A percentile compares a stretch with the other conserved stretches of the same genome.
Evolutionary conservation across 2,113 vertebrate species (phyloP).

Genomic region (Triplophysa dalaica): DNA sequence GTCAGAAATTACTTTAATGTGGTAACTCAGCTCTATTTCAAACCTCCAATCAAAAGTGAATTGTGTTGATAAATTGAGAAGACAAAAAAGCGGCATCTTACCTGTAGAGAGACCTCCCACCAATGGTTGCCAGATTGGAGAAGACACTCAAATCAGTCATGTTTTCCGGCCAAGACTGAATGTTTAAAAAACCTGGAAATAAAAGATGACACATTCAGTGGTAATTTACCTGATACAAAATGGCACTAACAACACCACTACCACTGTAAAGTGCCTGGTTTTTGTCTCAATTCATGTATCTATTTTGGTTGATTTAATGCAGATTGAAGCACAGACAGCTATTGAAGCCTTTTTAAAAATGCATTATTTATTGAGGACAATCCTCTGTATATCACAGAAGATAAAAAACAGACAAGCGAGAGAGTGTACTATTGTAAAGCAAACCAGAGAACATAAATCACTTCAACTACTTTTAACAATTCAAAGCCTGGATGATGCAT

Average conservation of each 20-base stretch:
- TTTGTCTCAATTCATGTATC: conserved; percentile 57
- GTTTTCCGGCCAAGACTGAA: conserved; percentile 98
- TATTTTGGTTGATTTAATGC: conserved; percentile 54
- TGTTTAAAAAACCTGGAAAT: conserved; percentile 88
- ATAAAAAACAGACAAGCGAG: conserved; percentile 63
- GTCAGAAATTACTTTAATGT: neutral
- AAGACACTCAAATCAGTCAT: conserved; percentile 97
- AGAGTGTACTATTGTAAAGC: neutral
- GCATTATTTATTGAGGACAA: conserved; percentile 71
- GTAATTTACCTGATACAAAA: neutral
- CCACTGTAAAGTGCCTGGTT: neutral
- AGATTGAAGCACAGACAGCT: conserved; percentile 65
- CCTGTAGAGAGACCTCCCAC: conserved; percentile 94
- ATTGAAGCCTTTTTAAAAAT: conserved; percentile 64
- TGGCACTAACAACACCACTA: neutral
- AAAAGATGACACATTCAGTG: conserved; percentile 26
- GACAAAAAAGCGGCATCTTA: conserved; percentile 57
- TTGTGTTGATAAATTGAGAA: no score
- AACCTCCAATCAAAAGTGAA: neutral
- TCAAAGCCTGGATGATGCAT: conserved; percentile 24
- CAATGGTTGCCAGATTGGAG: conserved; percentile 92
- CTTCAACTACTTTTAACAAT: conserved; percentile 32
- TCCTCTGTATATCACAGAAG: conserved; percentile 44
- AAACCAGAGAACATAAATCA: conserved; percentile 19
- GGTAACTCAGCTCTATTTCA: neutral